Base-by-base conservation (phyloP, 2,888 invertebrate genomes). In the Dusona sp. region DNA sequence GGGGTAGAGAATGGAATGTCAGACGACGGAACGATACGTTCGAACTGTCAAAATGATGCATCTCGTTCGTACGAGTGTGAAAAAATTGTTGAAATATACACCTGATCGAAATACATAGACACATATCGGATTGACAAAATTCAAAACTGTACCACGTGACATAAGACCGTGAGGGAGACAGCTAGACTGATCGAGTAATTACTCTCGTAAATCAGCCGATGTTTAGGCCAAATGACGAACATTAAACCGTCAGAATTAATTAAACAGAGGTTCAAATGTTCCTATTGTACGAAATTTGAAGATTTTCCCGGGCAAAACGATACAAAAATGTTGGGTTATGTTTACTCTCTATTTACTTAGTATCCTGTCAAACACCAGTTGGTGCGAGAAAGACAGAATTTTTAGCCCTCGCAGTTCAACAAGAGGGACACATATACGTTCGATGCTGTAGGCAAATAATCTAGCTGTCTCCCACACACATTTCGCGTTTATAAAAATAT, bases 91-190 rank as follows among this genome's bases (percentile, higher is more conserved):
- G 13, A 38, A 36, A 67, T 67, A 22, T 19, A 3, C n/a, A 16
- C 6, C 25, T 25, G 1, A n/a, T 11, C n/a, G 11, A 70, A 45
- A 19, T 19, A 42, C 38, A 42, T 3, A 16, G 16, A 16, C 7
- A 48, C 25, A 70, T 42, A 70, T 70, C 29, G 61, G 1, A 61
- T 70, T 45, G 16, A 4, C 19, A 48, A 70, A 70, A 70, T 70
- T 70, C 45, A 70, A 70, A 70, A 70, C 8, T 22, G 3, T 4
- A 70, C 68, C 70, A 70, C 70, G 70, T 70, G 70, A 70, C 29
- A 48, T 29, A 8, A 45, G 29, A 67, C 19, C 45, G 16, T 19
- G 25, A 68, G 68, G 25, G 70, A 45, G 70, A 25, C 45, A 16
- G 38, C 38, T 38, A 33, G 33, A 22, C 38, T 11, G 38, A 19